A percentile compares a stretch with the other conserved stretches of the same genome.
phyloP scores from a whole-genome alignment of 2,113 vertebrate genomes.

The Oenanthe oenanthe region DNA sequence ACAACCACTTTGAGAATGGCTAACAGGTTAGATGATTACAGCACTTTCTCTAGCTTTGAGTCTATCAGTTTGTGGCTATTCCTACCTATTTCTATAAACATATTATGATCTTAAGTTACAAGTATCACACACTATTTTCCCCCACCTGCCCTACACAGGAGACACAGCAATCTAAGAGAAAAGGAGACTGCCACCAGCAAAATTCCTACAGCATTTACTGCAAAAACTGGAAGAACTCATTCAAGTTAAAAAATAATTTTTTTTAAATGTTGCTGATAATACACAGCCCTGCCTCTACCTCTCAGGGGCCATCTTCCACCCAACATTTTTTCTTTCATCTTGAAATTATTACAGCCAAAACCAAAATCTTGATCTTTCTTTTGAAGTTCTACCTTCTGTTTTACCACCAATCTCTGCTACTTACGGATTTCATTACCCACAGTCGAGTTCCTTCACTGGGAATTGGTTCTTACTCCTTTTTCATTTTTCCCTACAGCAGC shows the following conservation, averaged over 20 bases:
- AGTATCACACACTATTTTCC: background rate
- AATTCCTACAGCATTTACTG: background rate
- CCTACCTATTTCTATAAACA: background rate
- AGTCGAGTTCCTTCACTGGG: background rate
- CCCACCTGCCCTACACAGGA: background rate
- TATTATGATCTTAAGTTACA: background rate
- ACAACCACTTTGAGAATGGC: background rate
- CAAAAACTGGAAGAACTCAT: background rate
- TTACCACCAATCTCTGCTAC: background rate
- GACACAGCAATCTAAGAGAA: background rate
- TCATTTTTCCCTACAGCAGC: background rate
- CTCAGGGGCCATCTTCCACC: background rate
- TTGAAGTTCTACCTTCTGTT: background rate
- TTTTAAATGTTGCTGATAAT: background rate
- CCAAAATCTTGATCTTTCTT: background rate
- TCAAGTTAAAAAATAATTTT: background rate
- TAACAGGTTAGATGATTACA: background rate
- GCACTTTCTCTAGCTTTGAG: background rate
- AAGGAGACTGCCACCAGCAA: background rate
- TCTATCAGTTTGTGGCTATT: background rate
- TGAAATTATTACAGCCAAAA: background rate
- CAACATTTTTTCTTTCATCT: background rate
- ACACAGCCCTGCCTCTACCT: background rate
- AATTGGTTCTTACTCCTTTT: background rate
- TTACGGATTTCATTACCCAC: background rate